Base-by-base conservation (phyloP, 2,113 vertebrate genomes). In the Physeter macrocephalus region DNA sequence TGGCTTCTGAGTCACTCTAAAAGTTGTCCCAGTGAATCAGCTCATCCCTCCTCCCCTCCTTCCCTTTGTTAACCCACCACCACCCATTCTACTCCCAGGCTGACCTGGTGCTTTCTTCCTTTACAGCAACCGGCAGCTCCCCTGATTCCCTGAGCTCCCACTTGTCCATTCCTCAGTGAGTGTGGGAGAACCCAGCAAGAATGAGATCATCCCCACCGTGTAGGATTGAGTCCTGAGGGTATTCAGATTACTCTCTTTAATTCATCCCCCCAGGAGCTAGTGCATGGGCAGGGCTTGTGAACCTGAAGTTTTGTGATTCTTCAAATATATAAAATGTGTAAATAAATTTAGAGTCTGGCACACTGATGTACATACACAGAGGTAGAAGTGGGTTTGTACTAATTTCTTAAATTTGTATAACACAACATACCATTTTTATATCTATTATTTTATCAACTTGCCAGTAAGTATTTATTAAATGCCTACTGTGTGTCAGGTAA, bases 1-100 rank as follows among this genome's bases (percentile, higher is more conserved):
- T 39, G 36, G 71, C 74, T 92, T 96, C 95, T 98, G 98, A 98
- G 96, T 98, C 98, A 98, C 66, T 80, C n/a, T 41, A 43, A 96
- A 89, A 78, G 85, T 92, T 77, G 80, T 84, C 89, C 94, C 77
- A 84, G 67, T 96, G 96, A 97, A 92, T 97, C 97, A 97, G 89
- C 88, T 75, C 77, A 43, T 80, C 88, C 87, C 61, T 80, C n/a
- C 67, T 29, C 41, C 61, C 34, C 52, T 87, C 90, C 69, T 34
- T 94, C 74, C 77, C 67, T 96, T 90, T 41, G 18, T 77, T 92
- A 93, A 96, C 88, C 69, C n/a, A 74, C 67, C 67, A 71, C 49
- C 62, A 52, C 75, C 78, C 93, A 46, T 88, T 90, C 84, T 74
- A 34, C 75, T 96, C 78, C 88, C 36, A 59, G 66, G 15, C 59